A percentile compares a stretch with the other conserved stretches of the same genome.
These are phyloP conservation scores for Drosophila maculinotata DNA, from an alignment of 2,888 invertebrate genomes.

Conservation along the genomic window DNA sequence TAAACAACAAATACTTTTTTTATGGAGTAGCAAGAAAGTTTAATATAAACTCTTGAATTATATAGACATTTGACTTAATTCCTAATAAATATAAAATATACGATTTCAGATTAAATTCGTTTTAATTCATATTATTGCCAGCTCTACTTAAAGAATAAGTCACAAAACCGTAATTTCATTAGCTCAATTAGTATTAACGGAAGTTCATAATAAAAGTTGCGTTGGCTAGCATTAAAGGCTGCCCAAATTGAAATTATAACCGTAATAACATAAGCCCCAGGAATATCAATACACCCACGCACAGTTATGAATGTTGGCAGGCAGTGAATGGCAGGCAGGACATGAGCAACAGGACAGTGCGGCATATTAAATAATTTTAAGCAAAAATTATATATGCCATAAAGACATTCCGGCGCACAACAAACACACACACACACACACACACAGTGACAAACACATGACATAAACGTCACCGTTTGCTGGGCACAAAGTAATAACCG, in stretches of 20 bases:
- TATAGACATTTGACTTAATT: background rate
- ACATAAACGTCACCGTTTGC: slow-evolving; percentile 47
- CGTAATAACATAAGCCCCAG: slow-evolving; percentile 66
- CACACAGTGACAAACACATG: slow-evolving; percentile 2
- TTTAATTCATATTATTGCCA: background rate
- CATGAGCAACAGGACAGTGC: slow-evolving; percentile 51
- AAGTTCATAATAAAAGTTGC: slow-evolving; percentile 38
- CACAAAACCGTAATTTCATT: background rate
- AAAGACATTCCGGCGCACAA: slow-evolving; percentile 58
- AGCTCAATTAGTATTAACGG: slow-evolving; percentile 40
- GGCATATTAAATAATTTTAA: slow-evolving; percentile 75
- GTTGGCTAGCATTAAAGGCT: slow-evolving; percentile 43
- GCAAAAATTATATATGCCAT: slow-evolving; percentile 73
- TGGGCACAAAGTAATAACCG: slow-evolving; percentile 59
- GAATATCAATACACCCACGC: slow-evolving; percentile 37
- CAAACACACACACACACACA: slow-evolving; percentile 8
- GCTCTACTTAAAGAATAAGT: background rate
- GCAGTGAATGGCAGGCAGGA: slow-evolving; percentile 26
- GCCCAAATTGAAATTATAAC: slow-evolving; percentile 70
- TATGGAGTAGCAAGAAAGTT: too few species aligned
- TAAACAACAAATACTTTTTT: too few species aligned
- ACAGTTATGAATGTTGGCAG: background rate
- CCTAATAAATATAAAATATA: too few species aligned
- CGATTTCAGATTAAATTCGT: background rate
- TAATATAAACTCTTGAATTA: slow-evolving; percentile 2